These are phyloP conservation scores for Drosophila mercatorum DNA, from an alignment of 2,888 invertebrate genomes.

Conservation along the genomic window DNA sequence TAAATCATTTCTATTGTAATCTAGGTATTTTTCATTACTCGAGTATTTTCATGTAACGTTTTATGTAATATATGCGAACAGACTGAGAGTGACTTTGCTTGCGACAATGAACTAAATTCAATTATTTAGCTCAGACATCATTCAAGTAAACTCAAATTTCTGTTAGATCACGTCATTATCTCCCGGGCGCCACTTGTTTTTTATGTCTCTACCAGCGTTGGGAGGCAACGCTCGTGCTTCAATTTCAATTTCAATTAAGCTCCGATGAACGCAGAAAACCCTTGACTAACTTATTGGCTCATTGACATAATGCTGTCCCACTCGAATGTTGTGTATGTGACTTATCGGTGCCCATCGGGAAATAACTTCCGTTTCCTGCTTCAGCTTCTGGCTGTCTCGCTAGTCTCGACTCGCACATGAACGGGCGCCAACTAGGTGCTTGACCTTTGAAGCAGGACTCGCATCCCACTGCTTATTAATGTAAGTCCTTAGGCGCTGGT, in stretches of 20 bases:
- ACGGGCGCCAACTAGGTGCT: conserved; percentile 58
- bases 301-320: conserved; percentile 49
- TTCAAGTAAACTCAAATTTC: conserved; percentile 22
- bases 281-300: conserved; percentile 60
- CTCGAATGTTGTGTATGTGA: conserved; percentile 63
- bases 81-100: conserved; percentile 46
- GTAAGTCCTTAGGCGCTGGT: conserved; percentile 11
- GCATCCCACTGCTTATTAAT: conserved; percentile 10
- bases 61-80: conserved; percentile 6
- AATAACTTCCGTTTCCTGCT: conserved; percentile 75
- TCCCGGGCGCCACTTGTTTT: conserved; percentile 22
- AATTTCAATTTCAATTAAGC: conserved; percentile 72
- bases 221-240: conserved; percentile 27
- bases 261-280: conserved; percentile 9
- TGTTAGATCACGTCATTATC: conserved; percentile 36
- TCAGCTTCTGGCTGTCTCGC: not conserved
- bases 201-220: conserved; percentile 13
- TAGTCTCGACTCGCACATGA: conserved; percentile 13
- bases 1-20: conserved; percentile 53
- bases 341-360: conserved; percentile 72
- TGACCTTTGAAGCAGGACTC: conserved; percentile 71
- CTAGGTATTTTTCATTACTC: conserved; percentile 21
- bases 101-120: conserved; percentile 64
- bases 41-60: conserved; percentile 10
- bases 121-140: conserved; percentile 15